Percentiles rank a stretch among this genome's conserved stretches.
Evolutionary conservation across 1,140 invertebrate genomes (phyloP).

Genomic region (Varroa destructor): DNA sequence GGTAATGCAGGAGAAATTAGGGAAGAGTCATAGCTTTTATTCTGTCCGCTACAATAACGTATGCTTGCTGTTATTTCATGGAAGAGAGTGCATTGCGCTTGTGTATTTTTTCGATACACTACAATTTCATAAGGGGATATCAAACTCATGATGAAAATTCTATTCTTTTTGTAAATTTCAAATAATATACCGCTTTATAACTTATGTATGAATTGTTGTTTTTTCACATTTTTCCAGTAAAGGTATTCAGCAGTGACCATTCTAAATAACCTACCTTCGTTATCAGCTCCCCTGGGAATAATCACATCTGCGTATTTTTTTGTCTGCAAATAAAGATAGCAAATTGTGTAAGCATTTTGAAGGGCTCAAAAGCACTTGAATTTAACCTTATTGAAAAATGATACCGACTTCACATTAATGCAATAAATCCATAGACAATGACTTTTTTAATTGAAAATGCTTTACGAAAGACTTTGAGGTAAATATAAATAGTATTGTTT

Average conservation of each 20-base stretch:
- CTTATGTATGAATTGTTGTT: no score
- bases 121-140: no score
- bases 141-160: no score
- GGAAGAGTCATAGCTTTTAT: not conserved
- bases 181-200: no score
- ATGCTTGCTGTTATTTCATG: not conserved
- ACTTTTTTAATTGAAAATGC: not conserved
- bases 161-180: no score
- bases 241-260: constrained; percentile 30
- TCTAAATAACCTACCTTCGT: constrained; percentile 56
- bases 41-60: no score
- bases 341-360: constrained; percentile 3
- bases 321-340: constrained; percentile 53
- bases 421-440: not conserved
- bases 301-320: constrained; percentile 99
- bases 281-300: constrained; percentile 91
- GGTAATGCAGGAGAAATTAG: constrained; percentile 26
- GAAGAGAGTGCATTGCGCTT: constrained; percentile 30
- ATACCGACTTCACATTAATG: not conserved
- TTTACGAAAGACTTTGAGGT: not conserved
- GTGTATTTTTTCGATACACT: no score
- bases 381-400: no score
- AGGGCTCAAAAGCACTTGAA: no score
- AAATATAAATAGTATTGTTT: no score
- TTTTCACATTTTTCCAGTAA: no score